A percentile compares a stretch with the other conserved stretches of the same genome.
Conservation (phyloP, 2,888 invertebrate genomes). For the Leptothorax acervorum region DNA sequence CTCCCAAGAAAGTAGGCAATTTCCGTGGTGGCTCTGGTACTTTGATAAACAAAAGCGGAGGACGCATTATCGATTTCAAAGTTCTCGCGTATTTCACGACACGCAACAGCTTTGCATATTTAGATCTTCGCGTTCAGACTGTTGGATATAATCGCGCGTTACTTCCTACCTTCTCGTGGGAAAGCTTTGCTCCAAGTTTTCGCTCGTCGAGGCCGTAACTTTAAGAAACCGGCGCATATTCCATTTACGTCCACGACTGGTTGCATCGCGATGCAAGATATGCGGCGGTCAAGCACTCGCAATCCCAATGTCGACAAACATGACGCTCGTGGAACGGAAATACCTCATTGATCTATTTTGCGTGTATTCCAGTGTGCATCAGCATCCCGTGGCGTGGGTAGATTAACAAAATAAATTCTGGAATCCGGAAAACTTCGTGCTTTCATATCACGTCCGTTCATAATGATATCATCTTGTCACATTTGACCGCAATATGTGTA, state of each 20-base stretch:
- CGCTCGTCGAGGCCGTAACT: slow-evolving; percentile 13
- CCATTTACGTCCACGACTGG: not conserved
- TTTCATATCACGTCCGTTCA: not conserved
- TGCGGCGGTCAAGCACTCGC: slow-evolving; percentile 5
- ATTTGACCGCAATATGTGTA: not conserved
- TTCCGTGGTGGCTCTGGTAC: not conserved
- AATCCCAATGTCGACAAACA: slow-evolving; percentile 42
- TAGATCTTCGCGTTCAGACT: slow-evolving; percentile 27
- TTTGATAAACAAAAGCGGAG: slow-evolving; percentile 30
- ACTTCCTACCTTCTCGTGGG: not conserved
- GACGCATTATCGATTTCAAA: slow-evolving; percentile 47
- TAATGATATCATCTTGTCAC: slow-evolving; percentile 15
- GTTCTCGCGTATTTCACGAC: slow-evolving; percentile 37
- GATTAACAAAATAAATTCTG: not conserved
- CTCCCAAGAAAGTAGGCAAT: slow-evolving; percentile 4
- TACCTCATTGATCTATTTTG: slow-evolving; percentile 48
- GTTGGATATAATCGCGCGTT: slow-evolving; percentile 32
- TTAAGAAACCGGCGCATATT: slow-evolving; percentile 36
- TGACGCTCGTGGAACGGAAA: slow-evolving; percentile 3
- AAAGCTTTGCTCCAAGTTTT: not conserved
- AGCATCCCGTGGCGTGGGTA: not conserved
- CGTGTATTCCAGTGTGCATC: not conserved
- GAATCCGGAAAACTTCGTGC: not conserved
- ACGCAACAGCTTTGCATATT: slow-evolving; percentile 48
- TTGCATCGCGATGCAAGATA: slow-evolving; percentile 42